Evolutionary conservation across 2,797 vertebrate species (phyloP).

Genomic region (Notoglanidium macrostoma): DNA sequence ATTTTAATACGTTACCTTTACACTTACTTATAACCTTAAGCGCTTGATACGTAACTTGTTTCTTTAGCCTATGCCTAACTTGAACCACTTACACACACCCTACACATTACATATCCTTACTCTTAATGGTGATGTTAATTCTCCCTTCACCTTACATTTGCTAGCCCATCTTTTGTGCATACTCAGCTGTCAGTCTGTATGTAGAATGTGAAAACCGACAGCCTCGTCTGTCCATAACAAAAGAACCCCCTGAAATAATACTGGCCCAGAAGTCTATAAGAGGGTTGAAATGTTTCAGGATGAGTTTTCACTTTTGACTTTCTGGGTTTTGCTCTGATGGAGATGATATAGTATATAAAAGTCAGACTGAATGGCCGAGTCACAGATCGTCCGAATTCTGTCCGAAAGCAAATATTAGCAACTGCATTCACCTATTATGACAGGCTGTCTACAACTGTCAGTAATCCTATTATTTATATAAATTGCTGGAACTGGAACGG

Average conservation of each 20-base stretch:
- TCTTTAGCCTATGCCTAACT: neutral
- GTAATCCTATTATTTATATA: constrained; percentile 16
- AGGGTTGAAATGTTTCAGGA: neutral
- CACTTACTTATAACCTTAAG: neutral
- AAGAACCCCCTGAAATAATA: neutral
- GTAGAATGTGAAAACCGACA: neutral
- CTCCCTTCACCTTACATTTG: neutral
- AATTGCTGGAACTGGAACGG: neutral
- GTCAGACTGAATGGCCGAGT: neutral
- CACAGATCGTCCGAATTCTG: neutral
- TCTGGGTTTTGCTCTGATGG: neutral
- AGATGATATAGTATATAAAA: neutral
- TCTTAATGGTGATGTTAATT: neutral
- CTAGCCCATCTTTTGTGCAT: neutral
- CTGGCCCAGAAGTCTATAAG: neutral
- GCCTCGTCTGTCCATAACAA: too few relatives aligned
- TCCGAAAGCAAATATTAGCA: neutral
- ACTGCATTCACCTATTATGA: neutral
- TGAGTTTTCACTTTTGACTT: neutral
- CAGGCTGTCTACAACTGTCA: neutral
- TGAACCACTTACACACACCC: neutral
- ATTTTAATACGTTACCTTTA: neutral
- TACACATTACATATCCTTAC: neutral
- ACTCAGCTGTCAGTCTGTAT: neutral
- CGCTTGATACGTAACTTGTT: neutral